Evolutionary conservation across 2,888 invertebrate species (phyloP).

Genomic region (Diarsia rubi): DNA sequence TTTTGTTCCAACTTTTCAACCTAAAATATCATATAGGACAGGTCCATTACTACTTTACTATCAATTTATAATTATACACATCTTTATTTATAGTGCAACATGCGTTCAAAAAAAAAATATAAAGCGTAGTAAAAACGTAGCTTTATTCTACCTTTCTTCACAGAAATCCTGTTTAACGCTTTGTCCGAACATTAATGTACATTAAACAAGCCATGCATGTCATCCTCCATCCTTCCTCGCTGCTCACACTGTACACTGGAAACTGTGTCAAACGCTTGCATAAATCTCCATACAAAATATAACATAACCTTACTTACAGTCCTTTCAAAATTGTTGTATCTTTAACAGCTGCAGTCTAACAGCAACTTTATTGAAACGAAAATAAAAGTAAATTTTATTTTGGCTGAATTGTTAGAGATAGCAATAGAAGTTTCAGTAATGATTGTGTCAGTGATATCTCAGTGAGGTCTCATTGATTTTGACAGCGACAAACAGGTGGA

Average conservation of each 20-base stretch:
- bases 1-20: neutral
- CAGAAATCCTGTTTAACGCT: neutral
- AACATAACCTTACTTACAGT: neutral
- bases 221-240: neutral
- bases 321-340: neutral
- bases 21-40: neutral
- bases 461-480: neutral
- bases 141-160: neutral
- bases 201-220: constrained; percentile 24
- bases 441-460: too few relatives aligned
- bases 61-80: too few relatives aligned
- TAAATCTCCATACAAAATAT: constrained; percentile 16
- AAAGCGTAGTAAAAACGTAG: neutral
- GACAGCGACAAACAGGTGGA: neutral
- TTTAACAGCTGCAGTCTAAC: neutral
- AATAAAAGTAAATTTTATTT: neutral
- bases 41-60: too few relatives aligned
- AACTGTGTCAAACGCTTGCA: constrained; percentile 25
- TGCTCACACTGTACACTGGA: neutral
- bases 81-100: neutral
- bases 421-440: neutral
- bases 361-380: neutral
- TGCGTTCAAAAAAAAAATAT: neutral
- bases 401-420: neutral
- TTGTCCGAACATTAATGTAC: constrained; percentile 1